Base-by-base conservation (phyloP, 2,888 invertebrate species). In the Agonopterix subpropinquella region DNA sequence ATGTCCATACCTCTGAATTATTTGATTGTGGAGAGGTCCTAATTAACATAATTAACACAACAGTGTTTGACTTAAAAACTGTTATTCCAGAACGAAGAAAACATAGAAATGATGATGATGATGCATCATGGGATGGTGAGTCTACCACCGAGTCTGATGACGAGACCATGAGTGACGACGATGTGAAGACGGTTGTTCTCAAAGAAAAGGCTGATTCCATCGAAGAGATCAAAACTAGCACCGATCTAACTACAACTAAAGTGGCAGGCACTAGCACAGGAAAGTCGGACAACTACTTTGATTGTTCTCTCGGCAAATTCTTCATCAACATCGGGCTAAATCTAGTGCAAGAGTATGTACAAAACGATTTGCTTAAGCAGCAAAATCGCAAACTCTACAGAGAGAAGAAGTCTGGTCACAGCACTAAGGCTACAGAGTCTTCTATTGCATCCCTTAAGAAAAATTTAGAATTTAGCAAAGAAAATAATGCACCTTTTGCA, bases 271-370 rank as follows among this genome's bases (percentile, higher is more conserved):
- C 28, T 28, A 65, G 67, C 42, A 60, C 75, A 11, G 81, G 84
- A 51, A 92, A 91, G 64, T 78, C 90, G 45, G 89, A 91, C 53
- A 92, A 92, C 55, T 97, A 95, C 73, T 97, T 97, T 74, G 95
- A 95, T 58, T 93, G 94, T 75, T 94, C 96, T 0, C 84, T 97
- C 47, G 97, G 98, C 7, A 95, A 95, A 75, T 96, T 98, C 77
- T 95, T 98, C 68, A 94, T 95, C 80, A 95, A 96, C 70, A 95
- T 98, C 61, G 98, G 98, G 36, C 91, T 95, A 51, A 96, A 95
- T 73, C 90, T 97, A 56, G 97, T 97, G 2, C 96, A 97, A 77
- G 97, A 98, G 74, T 95, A 93, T 76, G 98, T 98, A 13, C 98
- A 98, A 85, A 92, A 93, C n/a, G 98, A 98, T 86, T 86, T 98